A percentile compares a stretch with the other conserved stretches of the same genome.
Evolutionary conservation across 2,797 vertebrate species (phyloP).

Genomic region (Lepus oiostolus): DNA sequence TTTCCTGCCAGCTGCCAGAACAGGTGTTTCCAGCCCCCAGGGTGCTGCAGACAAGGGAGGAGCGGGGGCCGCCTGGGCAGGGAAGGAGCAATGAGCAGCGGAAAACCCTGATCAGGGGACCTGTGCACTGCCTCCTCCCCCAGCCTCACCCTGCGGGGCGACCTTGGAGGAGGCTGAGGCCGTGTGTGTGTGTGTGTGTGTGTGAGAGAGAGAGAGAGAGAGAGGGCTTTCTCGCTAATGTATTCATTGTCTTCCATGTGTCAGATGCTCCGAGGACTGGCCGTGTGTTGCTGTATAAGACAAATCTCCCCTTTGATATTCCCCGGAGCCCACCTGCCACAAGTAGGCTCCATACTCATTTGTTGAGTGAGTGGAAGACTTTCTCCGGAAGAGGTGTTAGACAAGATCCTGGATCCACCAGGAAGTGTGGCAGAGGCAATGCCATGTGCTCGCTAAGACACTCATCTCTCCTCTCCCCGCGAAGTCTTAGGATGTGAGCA

Average conservation of each 20-base stretch:
- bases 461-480: not conserved
- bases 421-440: not conserved
- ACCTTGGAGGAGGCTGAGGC: not conserved
- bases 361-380: not conserved
- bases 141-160: not conserved
- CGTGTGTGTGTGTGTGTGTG: too few species aligned
- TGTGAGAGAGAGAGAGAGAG: too few species aligned
- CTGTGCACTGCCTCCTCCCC: not conserved
- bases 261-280: not conserved
- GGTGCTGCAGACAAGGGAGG: not conserved
- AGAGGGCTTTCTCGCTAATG: not conserved
- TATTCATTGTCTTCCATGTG: not conserved
- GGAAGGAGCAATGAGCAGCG: not conserved
- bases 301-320: not conserved
- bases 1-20: constrained; percentile 55
- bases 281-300: not conserved
- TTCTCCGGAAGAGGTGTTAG: not conserved
- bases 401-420: not conserved
- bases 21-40: constrained; percentile 56
- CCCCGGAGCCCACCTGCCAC: not conserved
- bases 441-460: rapidly evolving
- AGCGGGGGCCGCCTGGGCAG: not conserved
- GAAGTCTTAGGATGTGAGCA: too few species aligned
- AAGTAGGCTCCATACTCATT: not conserved
- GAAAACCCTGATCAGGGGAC: not conserved